A percentile compares a stretch with the other conserved stretches of the same genome.
These are phyloP conservation scores for Stenolophus ochropezus DNA, from an alignment of 2,888 invertebrate genomes.

Conservation along the genomic window DNA sequence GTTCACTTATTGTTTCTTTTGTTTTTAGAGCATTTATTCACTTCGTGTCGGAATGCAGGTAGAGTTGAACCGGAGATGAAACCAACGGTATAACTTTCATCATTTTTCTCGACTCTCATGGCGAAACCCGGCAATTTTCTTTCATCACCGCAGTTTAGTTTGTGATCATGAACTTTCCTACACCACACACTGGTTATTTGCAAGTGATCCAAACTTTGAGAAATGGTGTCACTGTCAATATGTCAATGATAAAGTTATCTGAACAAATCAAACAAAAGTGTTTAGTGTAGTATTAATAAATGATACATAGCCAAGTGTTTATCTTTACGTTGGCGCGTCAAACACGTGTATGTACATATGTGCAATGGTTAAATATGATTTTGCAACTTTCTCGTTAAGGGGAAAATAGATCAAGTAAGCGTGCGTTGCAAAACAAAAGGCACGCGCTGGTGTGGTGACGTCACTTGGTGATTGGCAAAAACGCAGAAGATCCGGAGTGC, in stretches of 20 bases:
- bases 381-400: background rate
- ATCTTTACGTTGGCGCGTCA: constrained; percentile 1
- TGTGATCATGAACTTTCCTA: constrained; percentile 35
- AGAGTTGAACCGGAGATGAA: constrained; percentile 25
- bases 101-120: constrained; percentile 10
- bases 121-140: constrained; percentile 35
- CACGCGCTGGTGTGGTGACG: constrained; percentile 47
- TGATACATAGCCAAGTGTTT: constrained; percentile 8
- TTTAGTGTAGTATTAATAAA: constrained; percentile 17
- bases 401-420: constrained; percentile 27
- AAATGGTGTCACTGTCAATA: constrained; percentile 28
- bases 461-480: constrained; percentile 47
- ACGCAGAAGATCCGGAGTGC: constrained; percentile 49
- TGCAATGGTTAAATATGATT: background rate
- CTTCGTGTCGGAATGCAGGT: constrained; percentile 32
- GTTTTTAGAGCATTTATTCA: constrained; percentile 20
- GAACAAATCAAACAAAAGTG: background rate
- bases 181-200: background rate
- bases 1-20: constrained; percentile 34
- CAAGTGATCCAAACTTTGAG: constrained; percentile 1
- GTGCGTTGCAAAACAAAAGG: constrained; percentile 50
- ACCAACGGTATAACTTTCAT: constrained; percentile 30
- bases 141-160: constrained; percentile 20
- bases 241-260: constrained; percentile 24
- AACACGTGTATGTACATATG: constrained; percentile 4